Base-by-base conservation (phyloP, 2,797 vertebrate species). In the Argyrosomus regius region DNA sequence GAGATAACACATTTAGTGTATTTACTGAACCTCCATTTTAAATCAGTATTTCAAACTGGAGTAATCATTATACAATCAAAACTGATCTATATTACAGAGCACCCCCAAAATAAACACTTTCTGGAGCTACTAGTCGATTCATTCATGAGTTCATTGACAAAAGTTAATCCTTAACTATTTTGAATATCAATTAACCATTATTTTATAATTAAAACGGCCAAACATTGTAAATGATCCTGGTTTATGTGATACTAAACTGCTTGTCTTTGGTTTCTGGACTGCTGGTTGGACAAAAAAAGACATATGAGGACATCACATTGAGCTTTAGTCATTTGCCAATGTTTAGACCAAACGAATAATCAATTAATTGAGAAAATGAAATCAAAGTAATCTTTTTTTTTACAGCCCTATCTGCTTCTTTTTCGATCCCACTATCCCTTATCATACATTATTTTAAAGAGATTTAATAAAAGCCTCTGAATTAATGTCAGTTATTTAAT, bases 11-110 rank as follows among this genome's bases (percentile, higher is more conserved):
- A 5, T 59, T 50, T 3, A 28, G 65, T 31, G 61, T 26, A 26
- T 28, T 67, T 18, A 46, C 35, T 24, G 11, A 56, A 6, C 14
- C 28, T 70, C 18, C 45, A 54, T 50, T 57, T 63, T 28, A 0
- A 50, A 45, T 75, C 56, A 26, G 62, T 66, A 45, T 28, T 6
- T 72, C 7, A 58, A 73, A 72, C 35, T 28, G n/a, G 11, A 46
- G 2, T 0, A 1, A n/a, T 48, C 45, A 46, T 12, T 16, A 45
- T 0, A 10, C 28, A 54, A 9, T 39, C 7, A 2, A 9, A 62
- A 52, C 9, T 28, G 56, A 62, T 77, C 39, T 54, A 49, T 59
- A 52, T 28, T 39, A 59, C 5, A 56, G 11, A 62, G 31, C n/a
- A 22, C 28, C 28, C 28, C 20, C 16, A 12, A 59, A 17, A 60